phyloP scores from a whole-genome alignment of 1,140 invertebrate genomes.

The Ylistrum balloti region DNA sequence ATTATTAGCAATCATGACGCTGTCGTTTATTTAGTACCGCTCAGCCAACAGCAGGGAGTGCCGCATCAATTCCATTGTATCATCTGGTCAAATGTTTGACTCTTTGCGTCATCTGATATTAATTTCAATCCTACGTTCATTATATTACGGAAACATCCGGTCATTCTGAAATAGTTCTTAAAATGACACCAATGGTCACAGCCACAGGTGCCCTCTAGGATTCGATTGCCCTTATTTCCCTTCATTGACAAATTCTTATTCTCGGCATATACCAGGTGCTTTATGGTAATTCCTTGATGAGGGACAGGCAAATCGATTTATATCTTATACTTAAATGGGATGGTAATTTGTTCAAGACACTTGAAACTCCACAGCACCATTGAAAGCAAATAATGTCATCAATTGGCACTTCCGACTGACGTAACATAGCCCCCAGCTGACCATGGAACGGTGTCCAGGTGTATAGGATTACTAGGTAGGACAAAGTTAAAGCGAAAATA shows the following conservation, averaged over 20 bases:
- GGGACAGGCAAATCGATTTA: background rate
- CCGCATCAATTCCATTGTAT: too few species aligned
- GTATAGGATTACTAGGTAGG: background rate
- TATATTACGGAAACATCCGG: background rate
- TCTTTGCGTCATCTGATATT: background rate
- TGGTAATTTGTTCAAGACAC: background rate
- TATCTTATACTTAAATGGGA: background rate
- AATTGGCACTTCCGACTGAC: background rate
- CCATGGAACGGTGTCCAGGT: background rate
- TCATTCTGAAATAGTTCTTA: background rate
- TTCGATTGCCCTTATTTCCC: background rate
- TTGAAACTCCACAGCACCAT: background rate
- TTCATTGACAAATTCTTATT: too few species aligned
- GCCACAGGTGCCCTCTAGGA: background rate
- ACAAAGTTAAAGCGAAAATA: background rate
- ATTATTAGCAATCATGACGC: too few species aligned
- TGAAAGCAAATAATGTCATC: background rate
- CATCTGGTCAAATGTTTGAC: too few species aligned
- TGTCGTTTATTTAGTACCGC: too few species aligned
- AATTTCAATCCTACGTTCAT: background rate
- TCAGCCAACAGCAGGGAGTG: too few species aligned
- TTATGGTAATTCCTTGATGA: background rate
- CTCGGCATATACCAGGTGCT: too few species aligned
- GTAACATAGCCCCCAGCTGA: background rate
- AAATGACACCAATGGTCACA: background rate